Base-by-base conservation (phyloP, 2,888 invertebrate species). In the Ichneumoninae sp. region DNA sequence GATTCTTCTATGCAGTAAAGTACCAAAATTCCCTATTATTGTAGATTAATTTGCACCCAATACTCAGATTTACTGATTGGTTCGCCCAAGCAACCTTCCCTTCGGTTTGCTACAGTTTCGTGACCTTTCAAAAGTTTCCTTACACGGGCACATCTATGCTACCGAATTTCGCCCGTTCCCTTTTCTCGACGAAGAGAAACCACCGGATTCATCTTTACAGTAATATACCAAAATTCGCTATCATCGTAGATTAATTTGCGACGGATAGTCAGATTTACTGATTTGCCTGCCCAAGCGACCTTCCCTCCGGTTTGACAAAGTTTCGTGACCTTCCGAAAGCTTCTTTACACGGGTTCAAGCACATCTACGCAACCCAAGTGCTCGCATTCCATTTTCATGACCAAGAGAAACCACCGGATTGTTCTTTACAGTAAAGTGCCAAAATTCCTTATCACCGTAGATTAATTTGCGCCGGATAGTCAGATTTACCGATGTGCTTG, bases 211-310 rank as follows among this genome's bases (percentile, higher is more conserved):
- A 8, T 19, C 52, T 2, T n/a, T 8, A 52, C 52, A 52, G 7
- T 33, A 33, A 33, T 1, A 0, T 33, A 7, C 6, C 33, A 30
- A 60, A 30, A 60, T 30, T 5, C 1, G 3, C 5, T 26, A 30
- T 60, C 30, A 16, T 30, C 26, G 60, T 5, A 26, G 60, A 60
- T 60, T 60, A 26, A 22, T 30, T 30, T 30, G 13, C 60, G 26
- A 13, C 3, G 30, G 26, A 60, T 60, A 22, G 57, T 50, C 50
- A 22, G 54, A 5, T 60, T 16, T 1, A 16, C 16, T 1, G 16
- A 33, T 4, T 33, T 85, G 86, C 88, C 89, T 89, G 87, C 86
- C 85, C 88, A 86, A 86, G 87, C 87, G 82, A 87, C 85, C 89
- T 85, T 89, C 81, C 75, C 54, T 26, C 30, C 54, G 54, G 70